Base-by-base conservation (phyloP, 2,888 invertebrate genomes). In the Hipparchia sbordonii region DNA sequence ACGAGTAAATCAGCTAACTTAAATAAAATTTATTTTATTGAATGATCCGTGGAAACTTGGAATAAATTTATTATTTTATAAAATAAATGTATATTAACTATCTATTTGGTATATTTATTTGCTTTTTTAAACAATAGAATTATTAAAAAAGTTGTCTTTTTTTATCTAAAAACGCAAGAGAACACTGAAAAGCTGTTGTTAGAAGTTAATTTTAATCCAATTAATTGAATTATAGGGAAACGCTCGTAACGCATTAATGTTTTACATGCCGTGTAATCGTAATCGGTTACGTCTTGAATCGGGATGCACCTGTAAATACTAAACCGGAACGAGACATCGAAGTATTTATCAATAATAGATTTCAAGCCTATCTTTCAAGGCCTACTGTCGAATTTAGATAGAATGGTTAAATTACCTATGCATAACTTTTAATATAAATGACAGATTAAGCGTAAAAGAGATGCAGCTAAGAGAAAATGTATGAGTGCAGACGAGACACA, bases 151-250 rank as follows among this genome's bases (percentile, higher is more conserved):
- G 9, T 9, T 51, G 51, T 9, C 3, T 9, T 51, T 39, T 2
- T 5, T 39, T 2, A 0, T 39, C 39, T 39, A 39, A 39, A 39
- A 39, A 39, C 5, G 5, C 39, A 39, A 39, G 0, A 23, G 23
- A 23, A 23, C 23, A 23, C 23, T 23, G 23, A 23, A 39, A 39
- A 39, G 39, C 39, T 39, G 5, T 39, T 39, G 5, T 39, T 5
- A 51, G 6, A n/a, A 54, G n/a, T 60, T 2, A 0, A 1, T 33
- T 6, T 9, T 61, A 45, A 61, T 45, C 61, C 61, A 61, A 61
- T 61, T 61, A 61, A 61, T 61, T 61, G 61, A 61, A 45, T 61
- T 61, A 45, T 45, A 61, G 6, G 39, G 39, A 10, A 60, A 60
- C 39, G 60, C 33, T 46, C 45, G 45, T 45, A 39, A 61, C 61